phyloP scores from a whole-genome alignment of 2,797 vertebrate genomes.

The Trichosurus vulpecula region DNA sequence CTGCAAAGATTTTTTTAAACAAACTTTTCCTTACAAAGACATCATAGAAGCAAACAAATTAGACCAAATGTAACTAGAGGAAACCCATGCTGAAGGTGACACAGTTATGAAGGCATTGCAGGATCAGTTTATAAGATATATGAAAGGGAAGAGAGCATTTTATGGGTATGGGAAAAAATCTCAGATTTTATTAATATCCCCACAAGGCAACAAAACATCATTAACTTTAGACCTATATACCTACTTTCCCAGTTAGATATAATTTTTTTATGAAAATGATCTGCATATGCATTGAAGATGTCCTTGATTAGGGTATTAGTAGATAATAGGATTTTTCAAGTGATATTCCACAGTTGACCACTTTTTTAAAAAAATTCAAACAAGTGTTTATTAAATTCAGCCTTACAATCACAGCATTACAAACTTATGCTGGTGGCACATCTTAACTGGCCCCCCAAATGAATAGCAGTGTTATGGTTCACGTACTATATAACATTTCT shows the following conservation, averaged over 20 bases:
- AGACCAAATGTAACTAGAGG: not conserved
- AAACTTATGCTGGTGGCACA: conserved; percentile 17
- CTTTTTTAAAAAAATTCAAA: conserved; percentile 26
- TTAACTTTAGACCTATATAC: not conserved
- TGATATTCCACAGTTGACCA: not conserved
- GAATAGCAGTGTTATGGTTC: conserved; percentile 33
- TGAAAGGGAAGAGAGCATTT: not conserved
- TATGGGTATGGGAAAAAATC: not conserved
- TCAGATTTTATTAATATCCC: not conserved
- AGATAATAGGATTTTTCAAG: not conserved
- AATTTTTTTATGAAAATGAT: not conserved
- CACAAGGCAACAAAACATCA: not conserved
- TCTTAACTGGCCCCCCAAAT: not conserved
- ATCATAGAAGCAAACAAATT: not conserved
- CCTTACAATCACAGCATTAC: conserved; percentile 33
- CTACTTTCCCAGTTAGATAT: not conserved
- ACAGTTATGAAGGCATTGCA: not conserved
- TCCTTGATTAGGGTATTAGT: not conserved
- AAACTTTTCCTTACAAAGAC: not conserved
- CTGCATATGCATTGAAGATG: not conserved
- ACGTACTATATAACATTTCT: not conserved
- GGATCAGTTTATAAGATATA: not conserved
- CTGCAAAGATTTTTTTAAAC: not conserved
- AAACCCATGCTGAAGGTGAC: not conserved
- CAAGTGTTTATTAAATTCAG: conserved; percentile 38